Percentiles rank a stretch among this genome's conserved stretches.
phyloP scores from a whole-genome alignment of 2,113 vertebrate species.

The Labeo catla region DNA sequence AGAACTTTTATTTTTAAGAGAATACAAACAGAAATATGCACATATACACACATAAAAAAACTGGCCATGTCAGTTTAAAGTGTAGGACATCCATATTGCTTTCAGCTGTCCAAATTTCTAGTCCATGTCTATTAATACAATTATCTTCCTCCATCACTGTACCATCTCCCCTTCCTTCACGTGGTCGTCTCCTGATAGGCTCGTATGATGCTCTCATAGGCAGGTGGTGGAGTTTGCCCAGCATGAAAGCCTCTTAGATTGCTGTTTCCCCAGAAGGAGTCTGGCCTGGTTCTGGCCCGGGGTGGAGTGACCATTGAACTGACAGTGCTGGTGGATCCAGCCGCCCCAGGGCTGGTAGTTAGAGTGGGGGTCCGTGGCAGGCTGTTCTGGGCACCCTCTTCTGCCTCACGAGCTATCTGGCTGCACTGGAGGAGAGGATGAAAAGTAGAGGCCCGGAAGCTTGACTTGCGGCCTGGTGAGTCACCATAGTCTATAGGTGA shows the following conservation, averaged over 20 bases:
- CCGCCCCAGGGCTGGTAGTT: conserved; percentile 71
- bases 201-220: conserved; percentile 93
- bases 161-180: conserved; percentile 48
- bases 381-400: conserved; percentile 85
- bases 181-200: conserved; percentile 90
- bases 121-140: not conserved
- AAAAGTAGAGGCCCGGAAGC: conserved; percentile 93
- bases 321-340: conserved; percentile 72
- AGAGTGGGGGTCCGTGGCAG: conserved; percentile 78
- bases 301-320: conserved; percentile 65
- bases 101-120: not conserved
- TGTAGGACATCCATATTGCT: not conserved
- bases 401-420: conserved; percentile 86
- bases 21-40: not conserved
- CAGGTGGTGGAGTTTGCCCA: conserved; percentile 86
- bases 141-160: not conserved
- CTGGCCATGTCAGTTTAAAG: not conserved
- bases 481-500: conserved; percentile 84
- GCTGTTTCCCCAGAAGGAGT: conserved; percentile 89
- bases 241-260: conserved; percentile 77
- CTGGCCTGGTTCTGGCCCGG: conserved; percentile 74
- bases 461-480: conserved; percentile 87
- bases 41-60: not conserved
- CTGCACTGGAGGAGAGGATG: conserved; percentile 92
- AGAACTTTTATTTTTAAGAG: no score